These are phyloP conservation scores for Oncorhynchus keta DNA, from an alignment of 2,113 vertebrate species.

Conservation along the genomic window DNA sequence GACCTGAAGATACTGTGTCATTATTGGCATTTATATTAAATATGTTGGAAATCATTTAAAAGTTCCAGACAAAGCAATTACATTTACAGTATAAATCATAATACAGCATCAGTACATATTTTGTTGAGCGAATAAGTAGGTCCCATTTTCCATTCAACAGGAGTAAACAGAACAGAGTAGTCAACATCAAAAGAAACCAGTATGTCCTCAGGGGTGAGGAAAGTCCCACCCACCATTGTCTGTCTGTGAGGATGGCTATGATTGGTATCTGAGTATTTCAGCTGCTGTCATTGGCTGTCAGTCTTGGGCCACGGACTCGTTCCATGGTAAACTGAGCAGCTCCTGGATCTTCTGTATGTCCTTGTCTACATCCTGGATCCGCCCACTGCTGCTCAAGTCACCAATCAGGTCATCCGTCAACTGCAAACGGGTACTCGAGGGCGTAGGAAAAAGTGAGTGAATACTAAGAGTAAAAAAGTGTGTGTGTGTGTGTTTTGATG, in stretches of 20 bases:
- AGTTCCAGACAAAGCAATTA: not conserved
- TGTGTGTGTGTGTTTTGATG: not conserved
- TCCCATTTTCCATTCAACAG: not conserved
- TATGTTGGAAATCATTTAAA: not conserved
- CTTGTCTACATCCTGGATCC: constrained; percentile 23
- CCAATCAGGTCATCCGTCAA: constrained; percentile 71
- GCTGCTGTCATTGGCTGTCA: constrained; percentile 21
- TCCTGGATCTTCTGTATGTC: constrained; percentile 70
- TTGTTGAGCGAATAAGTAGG: not conserved
- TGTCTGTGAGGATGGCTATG: not conserved
- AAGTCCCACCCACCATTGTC: constrained; percentile 8
- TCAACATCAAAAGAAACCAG: not conserved
- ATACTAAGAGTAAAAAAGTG: not conserved
- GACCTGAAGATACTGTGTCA: too few relatives aligned
- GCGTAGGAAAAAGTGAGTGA: not conserved
- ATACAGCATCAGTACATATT: not conserved
- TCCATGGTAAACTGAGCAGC: constrained; percentile 62
- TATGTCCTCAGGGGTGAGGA: not conserved
- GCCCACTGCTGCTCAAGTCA: constrained; percentile 48
- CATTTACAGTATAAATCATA: not conserved
- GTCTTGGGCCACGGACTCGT: constrained; percentile 36
- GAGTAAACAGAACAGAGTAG: not conserved
- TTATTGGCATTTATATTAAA: not conserved
- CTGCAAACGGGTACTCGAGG: constrained; percentile 62
- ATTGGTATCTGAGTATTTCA: not conserved